Percentiles rank a stretch among this genome's conserved stretches.
phyloP scores from a whole-genome alignment of 2,113 vertebrate species.

The Bubo blakistoni region DNA sequence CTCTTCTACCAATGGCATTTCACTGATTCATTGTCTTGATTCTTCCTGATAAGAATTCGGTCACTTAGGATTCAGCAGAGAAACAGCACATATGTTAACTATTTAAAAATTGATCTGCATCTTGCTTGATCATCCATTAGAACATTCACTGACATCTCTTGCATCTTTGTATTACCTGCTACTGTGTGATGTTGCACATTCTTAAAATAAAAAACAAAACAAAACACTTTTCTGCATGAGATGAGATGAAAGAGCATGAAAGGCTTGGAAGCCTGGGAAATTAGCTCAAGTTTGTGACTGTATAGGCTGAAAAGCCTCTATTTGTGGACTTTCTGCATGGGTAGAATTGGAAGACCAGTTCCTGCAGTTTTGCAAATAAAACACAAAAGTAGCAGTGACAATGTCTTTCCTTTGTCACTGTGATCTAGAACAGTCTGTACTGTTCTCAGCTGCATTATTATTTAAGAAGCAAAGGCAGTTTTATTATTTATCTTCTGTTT shows the following conservation, averaged over 20 bases:
- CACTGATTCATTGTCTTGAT: not conserved
- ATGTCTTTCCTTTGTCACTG: not conserved
- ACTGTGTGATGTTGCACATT: not conserved
- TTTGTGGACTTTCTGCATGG: not conserved
- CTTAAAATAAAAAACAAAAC: not conserved
- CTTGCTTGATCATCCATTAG: not conserved
- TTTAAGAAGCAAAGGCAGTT: constrained; percentile 13
- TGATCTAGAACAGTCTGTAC: not conserved
- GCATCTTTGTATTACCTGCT: not conserved
- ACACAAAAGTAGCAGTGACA: not conserved
- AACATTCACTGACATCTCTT: not conserved
- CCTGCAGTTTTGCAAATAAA: not conserved
- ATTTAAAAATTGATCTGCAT: not conserved
- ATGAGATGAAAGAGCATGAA: not conserved
- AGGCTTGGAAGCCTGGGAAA: not conserved
- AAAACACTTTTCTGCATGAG: not conserved
- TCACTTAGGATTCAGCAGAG: not conserved
- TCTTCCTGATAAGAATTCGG: not conserved
- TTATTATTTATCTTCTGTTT: constrained; percentile 26
- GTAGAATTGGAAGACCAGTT: not conserved
- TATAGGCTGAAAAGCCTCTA: not conserved
- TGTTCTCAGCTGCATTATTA: not conserved
- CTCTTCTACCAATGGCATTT: not conserved
- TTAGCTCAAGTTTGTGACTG: not conserved
- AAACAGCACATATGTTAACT: not conserved